phyloP scores from a whole-genome alignment of 1,140 invertebrate species.

The Schmidtea mediterranea region DNA sequence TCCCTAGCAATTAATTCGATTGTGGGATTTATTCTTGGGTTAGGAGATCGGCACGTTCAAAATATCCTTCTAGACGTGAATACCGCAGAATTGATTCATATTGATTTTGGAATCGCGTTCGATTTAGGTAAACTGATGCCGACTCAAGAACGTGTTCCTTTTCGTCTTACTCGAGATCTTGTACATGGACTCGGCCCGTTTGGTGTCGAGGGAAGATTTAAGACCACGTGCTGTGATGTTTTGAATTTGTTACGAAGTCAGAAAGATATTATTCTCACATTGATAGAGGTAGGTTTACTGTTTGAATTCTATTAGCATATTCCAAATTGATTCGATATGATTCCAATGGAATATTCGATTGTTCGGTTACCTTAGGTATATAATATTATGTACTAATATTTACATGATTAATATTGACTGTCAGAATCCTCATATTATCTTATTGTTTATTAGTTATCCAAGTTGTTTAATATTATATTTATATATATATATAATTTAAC shows the following conservation, averaged over 20 bases:
- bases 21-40: constrained; percentile 78
- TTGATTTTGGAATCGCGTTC: constrained; percentile 92
- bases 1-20: constrained; percentile 89
- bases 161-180: neutral
- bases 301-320: too few species aligned
- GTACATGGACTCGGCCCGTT: neutral
- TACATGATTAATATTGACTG: too few species aligned
- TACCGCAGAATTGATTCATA: constrained; percentile 71
- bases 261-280: constrained; percentile 44
- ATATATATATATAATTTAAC: too few species aligned
- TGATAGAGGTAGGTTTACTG: too few species aligned
- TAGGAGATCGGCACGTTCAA: constrained; percentile 88
- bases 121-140: constrained; percentile 65
- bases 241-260: constrained; percentile 50
- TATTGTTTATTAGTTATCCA: too few species aligned
- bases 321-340: too few species aligned
- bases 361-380: too few species aligned
- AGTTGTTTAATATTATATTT: too few species aligned
- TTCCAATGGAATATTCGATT: too few species aligned
- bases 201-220: constrained; percentile 48
- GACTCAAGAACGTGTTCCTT: constrained; percentile 42
- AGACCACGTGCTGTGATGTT: constrained; percentile 64
- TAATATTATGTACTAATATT: too few species aligned
- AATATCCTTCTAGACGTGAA: constrained; percentile 75
- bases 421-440: too few species aligned